Evolutionary conservation across 2,113 vertebrate genomes (phyloP).

Genomic region (Ochotona curzoniae): DNA sequence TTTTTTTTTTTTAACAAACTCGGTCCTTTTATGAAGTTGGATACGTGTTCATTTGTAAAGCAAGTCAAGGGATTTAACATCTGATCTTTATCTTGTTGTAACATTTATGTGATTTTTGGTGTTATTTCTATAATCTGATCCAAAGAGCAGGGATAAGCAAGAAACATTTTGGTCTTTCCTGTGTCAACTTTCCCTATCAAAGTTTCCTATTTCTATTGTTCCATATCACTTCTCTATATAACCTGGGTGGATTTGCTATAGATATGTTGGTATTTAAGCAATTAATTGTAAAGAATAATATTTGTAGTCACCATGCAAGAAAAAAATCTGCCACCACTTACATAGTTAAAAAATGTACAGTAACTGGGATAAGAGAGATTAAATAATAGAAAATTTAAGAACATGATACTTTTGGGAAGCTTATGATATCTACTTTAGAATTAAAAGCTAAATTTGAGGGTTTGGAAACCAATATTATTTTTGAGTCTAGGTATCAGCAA

Average conservation of each 20-base stretch:
- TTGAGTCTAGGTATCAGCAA: conserved; percentile 61
- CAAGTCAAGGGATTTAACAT: conserved; percentile 35
- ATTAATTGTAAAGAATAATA: not conserved
- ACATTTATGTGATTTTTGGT: conserved; percentile 27
- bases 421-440: not conserved
- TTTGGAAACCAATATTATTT: conserved; percentile 57
- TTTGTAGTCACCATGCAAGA: conserved; percentile 14
- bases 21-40: conserved; percentile 10
- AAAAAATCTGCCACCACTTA: conserved; percentile 10
- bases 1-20: not conserved
- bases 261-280: not conserved
- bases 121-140: conserved; percentile 10
- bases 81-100: conserved; percentile 26
- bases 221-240: conserved; percentile 10
- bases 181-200: conserved; percentile 29
- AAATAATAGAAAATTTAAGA: conserved; percentile 37
- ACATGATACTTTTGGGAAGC: not conserved
- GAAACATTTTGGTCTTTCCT: conserved; percentile 26
- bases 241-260: not conserved
- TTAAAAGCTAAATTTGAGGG: conserved; percentile 48
- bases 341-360: conserved; percentile 6
- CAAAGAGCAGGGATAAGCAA: conserved; percentile 45
- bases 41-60: conserved; percentile 11
- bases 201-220: not conserved
- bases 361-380: conserved; percentile 29